These are phyloP conservation scores for Radopholus similis DNA, from an alignment of 1,140 invertebrate species.

Conservation along the genomic window DNA sequence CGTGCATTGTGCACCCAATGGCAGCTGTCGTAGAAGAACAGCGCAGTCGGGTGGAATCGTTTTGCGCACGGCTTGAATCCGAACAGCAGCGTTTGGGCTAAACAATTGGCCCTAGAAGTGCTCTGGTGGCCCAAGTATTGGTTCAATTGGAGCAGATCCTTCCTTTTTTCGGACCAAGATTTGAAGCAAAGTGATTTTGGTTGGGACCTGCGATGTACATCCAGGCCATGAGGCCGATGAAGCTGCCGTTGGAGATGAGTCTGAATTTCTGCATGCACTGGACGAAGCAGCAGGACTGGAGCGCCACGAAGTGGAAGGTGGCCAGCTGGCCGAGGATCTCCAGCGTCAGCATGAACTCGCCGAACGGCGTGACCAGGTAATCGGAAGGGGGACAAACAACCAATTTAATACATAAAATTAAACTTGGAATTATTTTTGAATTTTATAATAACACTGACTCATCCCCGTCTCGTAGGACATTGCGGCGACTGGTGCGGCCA, in stretches of 20 bases:
- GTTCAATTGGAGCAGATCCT: neutral
- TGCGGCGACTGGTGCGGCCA: slow-evolving; percentile 12
- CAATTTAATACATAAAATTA: neutral
- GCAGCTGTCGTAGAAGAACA: neutral
- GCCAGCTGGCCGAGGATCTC: slow-evolving; percentile 1
- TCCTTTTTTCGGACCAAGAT: neutral
- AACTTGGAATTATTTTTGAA: neutral
- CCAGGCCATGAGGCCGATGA: neutral
- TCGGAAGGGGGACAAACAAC: neutral
- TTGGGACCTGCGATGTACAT: neutral
- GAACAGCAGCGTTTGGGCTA: neutral
- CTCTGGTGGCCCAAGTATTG: neutral
- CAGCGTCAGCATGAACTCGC: neutral
- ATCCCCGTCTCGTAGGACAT: slow-evolving; percentile 3
- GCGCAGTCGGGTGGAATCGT: neutral
- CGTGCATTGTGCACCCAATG: neutral
- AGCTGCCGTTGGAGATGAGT: neutral
- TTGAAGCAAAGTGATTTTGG: neutral
- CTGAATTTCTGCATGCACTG: neutral
- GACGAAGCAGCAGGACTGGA: neutral
- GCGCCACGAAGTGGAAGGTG: slow-evolving; percentile 4
- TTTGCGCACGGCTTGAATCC: neutral
- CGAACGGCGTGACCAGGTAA: neutral
- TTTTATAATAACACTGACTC: neutral
- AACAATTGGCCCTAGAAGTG: neutral